A percentile compares a stretch with the other conserved stretches of the same genome.
Evolutionary conservation across 1,140 invertebrate species (phyloP).

Genomic region (Platyscapa corneri): DNA sequence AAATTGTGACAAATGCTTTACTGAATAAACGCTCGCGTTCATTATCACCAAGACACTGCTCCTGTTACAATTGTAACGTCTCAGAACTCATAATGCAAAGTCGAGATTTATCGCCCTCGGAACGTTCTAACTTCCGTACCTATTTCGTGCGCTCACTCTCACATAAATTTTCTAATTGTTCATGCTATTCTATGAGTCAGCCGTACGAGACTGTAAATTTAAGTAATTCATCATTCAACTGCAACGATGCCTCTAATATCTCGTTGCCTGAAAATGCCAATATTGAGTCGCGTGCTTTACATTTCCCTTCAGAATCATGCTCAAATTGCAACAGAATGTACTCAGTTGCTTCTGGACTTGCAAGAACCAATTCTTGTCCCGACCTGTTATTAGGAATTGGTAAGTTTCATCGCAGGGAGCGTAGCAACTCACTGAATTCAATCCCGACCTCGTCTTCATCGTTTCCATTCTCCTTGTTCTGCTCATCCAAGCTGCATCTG

Average conservation of each 20-base stretch:
- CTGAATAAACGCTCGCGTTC: constrained; percentile 61
- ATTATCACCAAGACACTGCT: constrained; percentile 58
- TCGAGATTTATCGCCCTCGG: constrained; percentile 62
- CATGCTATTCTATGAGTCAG: constrained; percentile 58
- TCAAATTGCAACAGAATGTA: not conserved
- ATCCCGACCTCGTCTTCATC: not conserved
- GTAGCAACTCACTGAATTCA: constrained; percentile 32
- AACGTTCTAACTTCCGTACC: constrained; percentile 64
- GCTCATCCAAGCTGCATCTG: constrained; percentile 37
- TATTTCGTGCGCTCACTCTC: constrained; percentile 68
- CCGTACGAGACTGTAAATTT: not conserved
- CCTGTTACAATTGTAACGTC: constrained; percentile 70
- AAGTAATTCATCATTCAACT: constrained; percentile 14
- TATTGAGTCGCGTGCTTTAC: not conserved
- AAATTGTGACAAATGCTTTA: constrained; percentile 20
- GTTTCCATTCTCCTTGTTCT: not conserved
- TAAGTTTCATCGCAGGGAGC: not conserved
- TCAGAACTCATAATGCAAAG: constrained; percentile 66
- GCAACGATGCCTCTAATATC: not conserved
- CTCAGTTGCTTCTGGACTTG: not conserved
- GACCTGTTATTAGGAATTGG: not conserved
- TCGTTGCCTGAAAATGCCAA: not conserved
- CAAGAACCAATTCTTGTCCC: constrained; percentile 27
- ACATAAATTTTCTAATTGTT: constrained; percentile 67
- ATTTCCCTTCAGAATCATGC: not conserved